A percentile compares a stretch with the other conserved stretches of the same genome.
These are phyloP conservation scores for Cheilosia vulpina DNA, from an alignment of 2,888 invertebrate genomes.

Conservation along the genomic window DNA sequence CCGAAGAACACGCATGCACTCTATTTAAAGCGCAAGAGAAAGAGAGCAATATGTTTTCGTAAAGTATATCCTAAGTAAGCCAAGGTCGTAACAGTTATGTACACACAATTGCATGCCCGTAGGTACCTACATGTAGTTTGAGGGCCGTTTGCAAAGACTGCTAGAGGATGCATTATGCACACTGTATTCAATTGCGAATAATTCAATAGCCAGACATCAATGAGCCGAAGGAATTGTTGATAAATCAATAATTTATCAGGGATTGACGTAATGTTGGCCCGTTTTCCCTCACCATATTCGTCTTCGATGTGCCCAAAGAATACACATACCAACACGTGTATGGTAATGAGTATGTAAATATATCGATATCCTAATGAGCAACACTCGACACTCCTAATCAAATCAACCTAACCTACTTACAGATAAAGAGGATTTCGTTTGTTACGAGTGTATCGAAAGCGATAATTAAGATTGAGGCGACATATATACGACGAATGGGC, in stretches of 20 bases:
- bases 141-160: background rate
- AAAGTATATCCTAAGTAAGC: conserved; percentile 47
- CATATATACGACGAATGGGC: background rate
- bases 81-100: conserved; percentile 61
- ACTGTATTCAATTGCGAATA: background rate
- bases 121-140: background rate
- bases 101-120: conserved; percentile 8
- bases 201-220: background rate
- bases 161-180: too few relatives aligned
- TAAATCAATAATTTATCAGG: conserved; percentile 32
- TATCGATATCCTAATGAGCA: background rate
- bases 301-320: background rate
- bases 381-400: conserved; percentile 3
- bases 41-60: conserved; percentile 21
- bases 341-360: background rate
- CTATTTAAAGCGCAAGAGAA: background rate
- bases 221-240: conserved; percentile 37
- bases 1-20: background rate
- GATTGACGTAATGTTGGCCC: conserved; percentile 2
- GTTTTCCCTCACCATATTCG: background rate
- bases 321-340: background rate
- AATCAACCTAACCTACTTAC: conserved; percentile 23
- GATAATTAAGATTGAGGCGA: background rate
- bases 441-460: background rate
- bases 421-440: conserved; percentile 6